These are phyloP conservation scores for Wasmannia auropunctata DNA, from an alignment of 1,140 invertebrate species.

Conservation along the genomic window DNA sequence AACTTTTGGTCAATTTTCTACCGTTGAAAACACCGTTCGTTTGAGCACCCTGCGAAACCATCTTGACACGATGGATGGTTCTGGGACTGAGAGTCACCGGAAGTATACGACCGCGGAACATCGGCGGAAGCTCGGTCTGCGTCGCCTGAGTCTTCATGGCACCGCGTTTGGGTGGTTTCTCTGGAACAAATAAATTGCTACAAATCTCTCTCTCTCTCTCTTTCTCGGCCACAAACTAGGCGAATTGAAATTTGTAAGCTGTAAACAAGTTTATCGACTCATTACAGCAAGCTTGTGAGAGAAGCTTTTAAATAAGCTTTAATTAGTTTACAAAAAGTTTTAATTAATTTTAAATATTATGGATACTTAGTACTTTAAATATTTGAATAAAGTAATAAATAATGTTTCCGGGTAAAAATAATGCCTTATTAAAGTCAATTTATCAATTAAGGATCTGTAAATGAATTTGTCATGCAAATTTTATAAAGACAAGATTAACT, in stretches of 20 bases:
- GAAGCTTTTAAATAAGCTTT: background rate
- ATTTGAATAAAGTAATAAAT: background rate
- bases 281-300: background rate
- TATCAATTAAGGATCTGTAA: background rate
- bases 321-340: background rate
- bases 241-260: background rate
- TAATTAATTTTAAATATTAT: background rate
- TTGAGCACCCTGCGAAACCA: constrained; percentile 95
- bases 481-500: background rate
- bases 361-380: background rate
- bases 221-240: too few species aligned
- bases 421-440: background rate
- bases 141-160: constrained; percentile 97
- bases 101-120: constrained; percentile 88
- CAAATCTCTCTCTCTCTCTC: too few species aligned
- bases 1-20: constrained; percentile 92
- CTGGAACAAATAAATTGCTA: constrained; percentile 81
- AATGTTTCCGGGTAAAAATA: background rate
- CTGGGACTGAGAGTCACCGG: constrained; percentile 92
- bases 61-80: constrained; percentile 89
- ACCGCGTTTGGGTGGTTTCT: constrained; percentile 92
- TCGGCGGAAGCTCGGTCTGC: constrained; percentile 92
- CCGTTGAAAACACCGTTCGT: constrained; percentile 91
- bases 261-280: background rate
- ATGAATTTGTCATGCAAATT: background rate